Evolutionary conservation across 2,888 invertebrate genomes (phyloP).

Genomic region (Campoplex capitator): DNA sequence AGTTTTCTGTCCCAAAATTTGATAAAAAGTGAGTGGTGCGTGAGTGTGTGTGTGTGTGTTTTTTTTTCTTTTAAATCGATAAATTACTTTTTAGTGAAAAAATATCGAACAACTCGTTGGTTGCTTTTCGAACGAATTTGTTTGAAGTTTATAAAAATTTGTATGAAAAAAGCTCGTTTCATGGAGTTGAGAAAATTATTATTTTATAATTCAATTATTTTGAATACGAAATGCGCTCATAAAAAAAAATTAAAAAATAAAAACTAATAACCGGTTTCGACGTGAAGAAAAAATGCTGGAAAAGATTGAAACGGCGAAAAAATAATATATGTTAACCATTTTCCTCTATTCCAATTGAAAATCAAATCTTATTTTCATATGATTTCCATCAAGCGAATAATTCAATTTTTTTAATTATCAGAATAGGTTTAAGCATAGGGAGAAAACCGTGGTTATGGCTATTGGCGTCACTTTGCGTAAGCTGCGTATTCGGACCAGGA

Average conservation of each 20-base stretch:
- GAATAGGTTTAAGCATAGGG: constrained; percentile 79
- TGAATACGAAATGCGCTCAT: neutral
- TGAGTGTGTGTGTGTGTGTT: neutral
- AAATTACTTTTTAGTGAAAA: neutral
- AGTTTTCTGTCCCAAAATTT: neutral
- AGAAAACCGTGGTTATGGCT: constrained; percentile 80
- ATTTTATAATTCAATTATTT: neutral
- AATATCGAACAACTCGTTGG: neutral
- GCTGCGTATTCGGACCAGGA: constrained; percentile 79
- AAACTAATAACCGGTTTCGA: neutral
- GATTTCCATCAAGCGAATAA: neutral
- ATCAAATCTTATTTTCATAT: neutral
- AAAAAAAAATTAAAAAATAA: neutral
- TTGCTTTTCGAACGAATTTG: neutral
- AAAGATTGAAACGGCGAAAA: neutral
- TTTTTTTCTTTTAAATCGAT: neutral
- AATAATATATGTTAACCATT: neutral
- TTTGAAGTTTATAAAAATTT: neutral
- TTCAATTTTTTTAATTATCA: constrained; percentile 60
- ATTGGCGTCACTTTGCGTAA: constrained; percentile 75
- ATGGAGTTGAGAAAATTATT: neutral
- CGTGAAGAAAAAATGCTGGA: neutral
- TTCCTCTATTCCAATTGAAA: neutral
- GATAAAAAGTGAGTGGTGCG: neutral
- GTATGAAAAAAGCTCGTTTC: too few relatives aligned